Conservation (phyloP, 2,888 invertebrate genomes). For the Tinea semifulvella region DNA sequence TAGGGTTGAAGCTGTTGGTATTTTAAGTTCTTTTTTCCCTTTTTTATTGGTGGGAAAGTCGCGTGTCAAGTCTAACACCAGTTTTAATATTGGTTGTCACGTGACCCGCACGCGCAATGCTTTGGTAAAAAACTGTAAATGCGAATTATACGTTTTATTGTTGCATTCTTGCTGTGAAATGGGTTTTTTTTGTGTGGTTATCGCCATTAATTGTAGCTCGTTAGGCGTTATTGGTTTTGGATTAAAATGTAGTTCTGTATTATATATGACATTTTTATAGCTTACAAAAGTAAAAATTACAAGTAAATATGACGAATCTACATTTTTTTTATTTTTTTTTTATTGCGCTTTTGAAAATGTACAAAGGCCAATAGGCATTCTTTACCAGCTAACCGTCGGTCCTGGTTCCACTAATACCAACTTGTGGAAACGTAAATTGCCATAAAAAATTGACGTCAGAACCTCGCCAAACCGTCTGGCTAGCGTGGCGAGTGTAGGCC, state of each 20-base stretch:
- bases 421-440: too few relatives aligned
- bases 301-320: too few relatives aligned
- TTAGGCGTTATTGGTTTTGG: slow-evolving; percentile 4
- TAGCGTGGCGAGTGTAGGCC: too few relatives aligned
- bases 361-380: too few relatives aligned
- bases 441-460: too few relatives aligned
- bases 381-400: too few relatives aligned
- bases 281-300: too few relatives aligned
- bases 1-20: slow-evolving; percentile 41
- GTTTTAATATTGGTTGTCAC: slow-evolving; percentile 62
- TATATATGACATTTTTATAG: too few relatives aligned
- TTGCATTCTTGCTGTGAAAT: slow-evolving; percentile 52
- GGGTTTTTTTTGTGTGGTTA: slow-evolving; percentile 44
- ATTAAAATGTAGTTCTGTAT: background rate
- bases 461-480: too few relatives aligned
- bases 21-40: slow-evolving; percentile 28
- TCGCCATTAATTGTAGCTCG: slow-evolving; percentile 18
- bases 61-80: slow-evolving; percentile 66
- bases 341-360: too few relatives aligned
- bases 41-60: slow-evolving; percentile 66
- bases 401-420: too few relatives aligned
- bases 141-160: slow-evolving; percentile 62
- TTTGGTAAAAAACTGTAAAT: slow-evolving; percentile 62
- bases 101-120: slow-evolving; percentile 47
- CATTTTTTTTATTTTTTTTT: too few relatives aligned